phyloP scores from a whole-genome alignment of 1,140 invertebrate species.

The Heliconius hermathena region DNA sequence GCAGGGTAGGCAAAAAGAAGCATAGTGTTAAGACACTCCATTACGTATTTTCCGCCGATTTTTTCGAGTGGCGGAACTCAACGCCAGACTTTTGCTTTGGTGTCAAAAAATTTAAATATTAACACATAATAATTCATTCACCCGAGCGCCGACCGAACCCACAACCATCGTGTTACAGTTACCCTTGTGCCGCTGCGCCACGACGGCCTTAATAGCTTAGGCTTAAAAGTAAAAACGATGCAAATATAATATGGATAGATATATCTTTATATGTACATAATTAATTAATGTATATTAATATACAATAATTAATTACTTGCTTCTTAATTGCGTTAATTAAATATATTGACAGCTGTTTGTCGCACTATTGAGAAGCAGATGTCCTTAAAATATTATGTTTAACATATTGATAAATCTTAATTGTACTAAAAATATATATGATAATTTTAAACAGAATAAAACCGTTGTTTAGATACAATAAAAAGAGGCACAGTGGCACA shows the following conservation, averaged over 20 bases:
- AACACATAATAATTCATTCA: too few species aligned
- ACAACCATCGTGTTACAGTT: too few species aligned
- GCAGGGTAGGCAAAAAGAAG: too few species aligned
- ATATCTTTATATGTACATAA: background rate
- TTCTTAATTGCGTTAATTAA: constrained; percentile 7
- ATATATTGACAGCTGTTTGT: background rate
- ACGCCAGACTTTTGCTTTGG: too few species aligned
- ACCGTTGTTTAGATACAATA: too few species aligned
- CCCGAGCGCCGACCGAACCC: too few species aligned
- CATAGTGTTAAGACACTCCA: background rate
- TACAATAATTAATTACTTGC: background rate
- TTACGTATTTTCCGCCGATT: background rate
- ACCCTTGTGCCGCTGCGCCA: too few species aligned
- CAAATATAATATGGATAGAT: background rate
- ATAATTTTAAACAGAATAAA: too few species aligned
- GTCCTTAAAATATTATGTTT: background rate
- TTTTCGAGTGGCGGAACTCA: too few species aligned
- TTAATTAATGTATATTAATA: background rate
- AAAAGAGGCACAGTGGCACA: too few species aligned
- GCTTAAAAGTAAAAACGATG: background rate
- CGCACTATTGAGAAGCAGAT: background rate
- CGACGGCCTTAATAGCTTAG: background rate
- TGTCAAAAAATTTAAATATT: too few species aligned
- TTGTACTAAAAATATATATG: too few species aligned
- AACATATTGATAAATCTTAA: background rate